phyloP scores from a whole-genome alignment of 2,113 vertebrate species.

The Phrynosoma blainvillii region DNA sequence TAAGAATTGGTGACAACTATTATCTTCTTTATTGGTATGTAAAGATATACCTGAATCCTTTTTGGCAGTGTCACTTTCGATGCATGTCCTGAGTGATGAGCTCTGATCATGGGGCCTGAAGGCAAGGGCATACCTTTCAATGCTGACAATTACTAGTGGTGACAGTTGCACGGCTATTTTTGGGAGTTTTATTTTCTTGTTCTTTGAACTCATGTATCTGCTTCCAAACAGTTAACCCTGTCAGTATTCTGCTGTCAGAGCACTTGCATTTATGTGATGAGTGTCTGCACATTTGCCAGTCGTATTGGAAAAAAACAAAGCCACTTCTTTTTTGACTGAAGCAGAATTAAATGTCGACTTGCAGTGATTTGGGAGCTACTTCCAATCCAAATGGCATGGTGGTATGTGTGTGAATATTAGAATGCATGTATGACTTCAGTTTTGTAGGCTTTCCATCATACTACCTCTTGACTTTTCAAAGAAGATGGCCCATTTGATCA shows the following conservation, averaged over 20 bases:
- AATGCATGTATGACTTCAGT: background rate
- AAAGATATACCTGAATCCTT: conserved; percentile 11
- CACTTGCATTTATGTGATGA: conserved; percentile 25
- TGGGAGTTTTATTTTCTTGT: conserved; percentile 67
- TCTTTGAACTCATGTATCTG: conserved; percentile 58
- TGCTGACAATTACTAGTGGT: conserved; percentile 60
- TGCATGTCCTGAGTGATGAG: conserved; percentile 6
- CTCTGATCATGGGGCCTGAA: conserved; percentile 45
- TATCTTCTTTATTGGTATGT: conserved; percentile 14
- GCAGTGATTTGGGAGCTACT: background rate
- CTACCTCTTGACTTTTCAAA: background rate
- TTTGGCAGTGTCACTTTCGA: background rate
- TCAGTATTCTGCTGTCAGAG: conserved; percentile 50
- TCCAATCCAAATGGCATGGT: background rate
- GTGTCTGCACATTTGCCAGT: background rate
- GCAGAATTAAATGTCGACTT: background rate
- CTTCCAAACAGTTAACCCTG: conserved; percentile 67
- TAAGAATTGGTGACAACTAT: background rate
- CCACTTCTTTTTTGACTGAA: conserved; percentile 25
- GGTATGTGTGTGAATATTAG: background rate
- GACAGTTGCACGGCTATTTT: conserved; percentile 80
- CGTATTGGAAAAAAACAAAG: background rate
- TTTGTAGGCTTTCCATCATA: background rate
- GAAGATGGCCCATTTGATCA: background rate
- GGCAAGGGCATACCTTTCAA: conserved; percentile 68